A percentile compares a stretch with the other conserved stretches of the same genome.
phyloP scores from a whole-genome alignment of 2,888 invertebrate species.

The Lordiphosa andalusiaca region DNA sequence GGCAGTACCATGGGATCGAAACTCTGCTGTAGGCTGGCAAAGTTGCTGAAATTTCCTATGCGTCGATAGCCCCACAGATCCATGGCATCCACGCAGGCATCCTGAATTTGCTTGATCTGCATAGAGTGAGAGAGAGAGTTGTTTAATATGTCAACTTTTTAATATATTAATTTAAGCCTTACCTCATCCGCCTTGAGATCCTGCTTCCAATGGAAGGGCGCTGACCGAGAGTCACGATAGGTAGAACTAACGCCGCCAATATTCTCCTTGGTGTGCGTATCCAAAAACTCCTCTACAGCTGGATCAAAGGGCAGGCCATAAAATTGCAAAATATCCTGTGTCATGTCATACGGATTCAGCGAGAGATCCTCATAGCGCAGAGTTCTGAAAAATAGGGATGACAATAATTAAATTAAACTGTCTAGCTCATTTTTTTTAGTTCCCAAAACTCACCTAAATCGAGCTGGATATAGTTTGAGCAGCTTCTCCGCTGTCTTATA shows the following conservation, averaged over 20 bases:
- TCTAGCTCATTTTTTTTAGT: too few species aligned
- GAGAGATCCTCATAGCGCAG: conserved; percentile 93
- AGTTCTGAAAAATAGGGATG: conserved; percentile 82
- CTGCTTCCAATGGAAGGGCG: conserved; percentile 92
- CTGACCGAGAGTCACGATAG: conserved; percentile 90
- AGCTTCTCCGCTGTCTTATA: conserved; percentile 88
- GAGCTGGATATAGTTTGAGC: conserved; percentile 85
- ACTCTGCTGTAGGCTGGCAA: conserved; percentile 79
- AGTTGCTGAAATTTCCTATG: conserved; percentile 83
- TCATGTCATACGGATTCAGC: conserved; percentile 86
- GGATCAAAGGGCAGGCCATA: conserved; percentile 87
- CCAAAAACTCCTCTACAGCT: conserved; percentile 87
- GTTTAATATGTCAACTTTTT: neutral
- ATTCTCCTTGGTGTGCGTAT: conserved; percentile 90
- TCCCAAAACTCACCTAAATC: conserved; percentile 85
- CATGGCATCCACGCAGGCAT: conserved; percentile 89
- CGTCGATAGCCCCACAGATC: conserved; percentile 89
- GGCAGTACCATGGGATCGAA: conserved; percentile 83
- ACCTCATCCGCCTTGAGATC: conserved; percentile 88
- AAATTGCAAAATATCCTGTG: conserved; percentile 87
- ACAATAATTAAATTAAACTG: neutral
- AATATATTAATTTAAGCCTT: neutral
- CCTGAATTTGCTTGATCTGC: conserved; percentile 82
- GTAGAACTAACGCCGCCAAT: conserved; percentile 92
- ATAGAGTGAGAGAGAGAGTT: neutral